phyloP scores from a whole-genome alignment of 2,888 invertebrate genomes.

The Colostygia pectinataria region DNA sequence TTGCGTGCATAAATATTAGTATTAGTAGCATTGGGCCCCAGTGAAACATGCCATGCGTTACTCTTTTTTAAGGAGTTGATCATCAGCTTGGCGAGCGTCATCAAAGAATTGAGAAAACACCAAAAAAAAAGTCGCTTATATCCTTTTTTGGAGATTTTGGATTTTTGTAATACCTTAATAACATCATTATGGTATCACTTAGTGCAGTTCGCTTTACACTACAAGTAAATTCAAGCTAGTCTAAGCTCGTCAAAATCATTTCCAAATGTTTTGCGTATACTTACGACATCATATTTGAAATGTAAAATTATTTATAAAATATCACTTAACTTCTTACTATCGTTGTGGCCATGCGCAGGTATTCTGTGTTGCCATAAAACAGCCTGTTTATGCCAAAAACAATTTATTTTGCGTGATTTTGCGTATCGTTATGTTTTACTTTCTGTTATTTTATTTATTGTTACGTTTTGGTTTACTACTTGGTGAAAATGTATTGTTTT shows the following conservation, averaged over 20 bases:
- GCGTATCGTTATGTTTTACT: conserved; percentile 24
- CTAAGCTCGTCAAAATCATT: conserved; percentile 30
- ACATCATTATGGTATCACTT: neutral
- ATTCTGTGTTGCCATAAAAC: conserved; percentile 44
- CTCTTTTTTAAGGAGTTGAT: no score
- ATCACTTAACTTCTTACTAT: neutral
- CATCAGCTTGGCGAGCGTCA: no score
- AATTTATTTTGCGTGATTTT: conserved; percentile 31
- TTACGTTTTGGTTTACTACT: conserved; percentile 35
- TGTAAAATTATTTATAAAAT: no score
- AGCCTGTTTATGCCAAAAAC: conserved; percentile 46
- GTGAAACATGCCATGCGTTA: no score
- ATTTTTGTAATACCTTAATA: no score
- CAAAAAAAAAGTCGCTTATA: no score
- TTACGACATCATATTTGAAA: neutral
- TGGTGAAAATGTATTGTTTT: conserved; percentile 32
- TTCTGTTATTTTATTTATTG: conserved; percentile 39
- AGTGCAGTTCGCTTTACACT: conserved; percentile 24
- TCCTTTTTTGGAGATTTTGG: no score
- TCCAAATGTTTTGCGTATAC: neutral
- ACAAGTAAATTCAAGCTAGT: conserved; percentile 30
- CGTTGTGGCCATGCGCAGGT: conserved; percentile 27
- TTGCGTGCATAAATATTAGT: no score
- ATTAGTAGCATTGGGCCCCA: no score
- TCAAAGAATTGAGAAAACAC: no score